phyloP scores from a whole-genome alignment of 2,888 invertebrate genomes.

The Sarcophaga variegata region DNA sequence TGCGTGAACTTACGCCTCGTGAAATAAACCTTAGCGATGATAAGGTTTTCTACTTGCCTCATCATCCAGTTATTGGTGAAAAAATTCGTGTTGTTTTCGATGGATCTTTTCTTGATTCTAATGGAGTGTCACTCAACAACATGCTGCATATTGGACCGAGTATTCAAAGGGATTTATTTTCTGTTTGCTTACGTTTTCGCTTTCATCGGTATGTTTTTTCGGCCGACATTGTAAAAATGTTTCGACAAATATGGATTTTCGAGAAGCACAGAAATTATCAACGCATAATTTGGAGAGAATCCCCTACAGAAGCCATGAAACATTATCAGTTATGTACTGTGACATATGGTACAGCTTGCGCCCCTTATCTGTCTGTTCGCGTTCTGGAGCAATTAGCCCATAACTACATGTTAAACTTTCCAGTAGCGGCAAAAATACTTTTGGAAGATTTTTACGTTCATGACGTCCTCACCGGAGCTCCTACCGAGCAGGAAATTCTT shows the following conservation, averaged over 20 bases:
- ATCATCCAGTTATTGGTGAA: constrained; percentile 39
- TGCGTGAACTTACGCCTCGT: not conserved
- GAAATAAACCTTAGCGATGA: not conserved
- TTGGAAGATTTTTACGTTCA: constrained; percentile 68
- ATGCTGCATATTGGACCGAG: constrained; percentile 31
- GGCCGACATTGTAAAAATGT: constrained; percentile 44
- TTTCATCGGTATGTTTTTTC: constrained; percentile 43
- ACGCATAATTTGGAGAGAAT: constrained; percentile 48
- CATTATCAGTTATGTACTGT: constrained; percentile 65
- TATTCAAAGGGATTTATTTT: constrained; percentile 50
- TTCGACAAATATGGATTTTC: constrained; percentile 56
- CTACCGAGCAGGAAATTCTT: constrained; percentile 40
- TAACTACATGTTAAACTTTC: constrained; percentile 47
- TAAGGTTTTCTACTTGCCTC: constrained; percentile 47
- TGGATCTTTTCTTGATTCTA: constrained; percentile 30
- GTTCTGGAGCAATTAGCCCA: constrained; percentile 62
- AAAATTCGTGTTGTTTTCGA: constrained; percentile 44
- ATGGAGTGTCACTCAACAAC: constrained; percentile 21
- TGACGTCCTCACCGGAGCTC: constrained; percentile 64
- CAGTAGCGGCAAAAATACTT: constrained; percentile 53
- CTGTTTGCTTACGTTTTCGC: constrained; percentile 39
- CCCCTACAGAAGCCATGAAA: not conserved
- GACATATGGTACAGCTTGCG: constrained; percentile 65
- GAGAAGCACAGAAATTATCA: constrained; percentile 41
- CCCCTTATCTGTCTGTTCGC: constrained; percentile 64